Conservation (phyloP, 2,888 invertebrate genomes). For the Hipparchia sbordonii region DNA sequence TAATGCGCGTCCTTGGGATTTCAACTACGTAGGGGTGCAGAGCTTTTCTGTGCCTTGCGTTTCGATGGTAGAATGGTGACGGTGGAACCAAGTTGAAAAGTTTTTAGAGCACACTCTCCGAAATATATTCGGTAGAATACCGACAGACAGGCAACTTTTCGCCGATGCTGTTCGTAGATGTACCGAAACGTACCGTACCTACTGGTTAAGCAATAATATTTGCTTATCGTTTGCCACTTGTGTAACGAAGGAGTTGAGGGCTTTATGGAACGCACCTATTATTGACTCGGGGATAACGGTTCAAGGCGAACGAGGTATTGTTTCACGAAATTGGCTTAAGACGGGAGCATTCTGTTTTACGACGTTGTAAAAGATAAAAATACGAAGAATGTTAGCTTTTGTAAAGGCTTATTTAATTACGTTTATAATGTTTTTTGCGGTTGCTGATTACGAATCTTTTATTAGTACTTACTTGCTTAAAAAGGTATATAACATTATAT, state of each 20-base stretch:
- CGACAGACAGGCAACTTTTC: too few relatives aligned
- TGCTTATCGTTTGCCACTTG: constrained; percentile 4
- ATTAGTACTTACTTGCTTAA: not conserved
- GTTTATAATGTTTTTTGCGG: not conserved
- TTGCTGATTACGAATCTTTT: constrained; percentile 3
- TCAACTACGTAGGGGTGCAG: too few relatives aligned
- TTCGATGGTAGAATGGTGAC: too few relatives aligned
- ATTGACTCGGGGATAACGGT: not conserved
- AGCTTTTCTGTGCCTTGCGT: too few relatives aligned
- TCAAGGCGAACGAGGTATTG: constrained; percentile 11
- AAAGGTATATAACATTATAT: too few relatives aligned
- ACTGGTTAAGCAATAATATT: not conserved
- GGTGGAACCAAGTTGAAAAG: too few relatives aligned
- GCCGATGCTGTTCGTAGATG: too few relatives aligned
- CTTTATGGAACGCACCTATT: not conserved
- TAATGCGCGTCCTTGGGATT: too few relatives aligned
- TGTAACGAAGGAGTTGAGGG: not conserved
- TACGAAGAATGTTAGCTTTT: not conserved
- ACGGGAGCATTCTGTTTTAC: constrained; percentile 9
- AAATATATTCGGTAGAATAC: too few relatives aligned
- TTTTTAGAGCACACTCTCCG: too few relatives aligned
- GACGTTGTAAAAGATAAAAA: constrained; percentile 15
- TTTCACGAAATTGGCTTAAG: constrained; percentile 14
- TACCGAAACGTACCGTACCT: too few relatives aligned
- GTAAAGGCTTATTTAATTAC: constrained; percentile 7